Percentiles rank a stretch among this genome's conserved stretches.
Evolutionary conservation across 2,797 vertebrate genomes (phyloP).

Genomic region (Dermochelys coriacea): DNA sequence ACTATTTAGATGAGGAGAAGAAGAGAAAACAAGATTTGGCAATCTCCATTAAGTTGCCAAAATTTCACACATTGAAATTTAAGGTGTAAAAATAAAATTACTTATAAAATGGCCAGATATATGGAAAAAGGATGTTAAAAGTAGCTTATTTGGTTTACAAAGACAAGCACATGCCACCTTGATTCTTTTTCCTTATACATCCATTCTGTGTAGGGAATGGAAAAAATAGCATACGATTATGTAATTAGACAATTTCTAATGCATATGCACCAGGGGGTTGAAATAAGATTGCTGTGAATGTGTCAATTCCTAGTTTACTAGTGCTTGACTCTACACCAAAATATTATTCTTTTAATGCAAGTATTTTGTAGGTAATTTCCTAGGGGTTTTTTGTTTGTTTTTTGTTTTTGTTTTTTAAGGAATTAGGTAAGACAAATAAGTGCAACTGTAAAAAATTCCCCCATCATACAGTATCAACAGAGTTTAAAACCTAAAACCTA

Average conservation of each 20-base stretch:
- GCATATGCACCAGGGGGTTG: not conserved
- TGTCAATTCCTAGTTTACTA: not conserved
- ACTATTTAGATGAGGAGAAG: not conserved
- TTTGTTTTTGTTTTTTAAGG: not conserved
- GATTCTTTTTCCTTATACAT: not conserved
- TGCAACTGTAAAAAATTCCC: not conserved
- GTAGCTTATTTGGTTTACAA: not conserved
- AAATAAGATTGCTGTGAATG: not conserved
- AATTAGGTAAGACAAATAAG: not conserved
- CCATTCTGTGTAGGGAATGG: not conserved
- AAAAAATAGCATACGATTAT: not conserved
- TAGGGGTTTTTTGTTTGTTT: too few relatives aligned
- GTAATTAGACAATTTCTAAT: not conserved
- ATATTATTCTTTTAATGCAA: accelerated
- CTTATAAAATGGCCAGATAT: not conserved
- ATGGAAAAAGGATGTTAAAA: too few relatives aligned
- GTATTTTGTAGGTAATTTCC: not conserved
- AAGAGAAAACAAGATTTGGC: not conserved
- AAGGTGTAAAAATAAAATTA: not conserved
- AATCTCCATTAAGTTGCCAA: not conserved
- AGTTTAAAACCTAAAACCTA: not conserved
- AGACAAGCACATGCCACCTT: not conserved
- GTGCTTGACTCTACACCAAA: not conserved
- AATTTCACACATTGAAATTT: not conserved
- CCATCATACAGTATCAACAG: not conserved